These are phyloP conservation scores for Colinus virginianus DNA, from an alignment of 2,113 vertebrate genomes.

Conservation along the genomic window DNA sequence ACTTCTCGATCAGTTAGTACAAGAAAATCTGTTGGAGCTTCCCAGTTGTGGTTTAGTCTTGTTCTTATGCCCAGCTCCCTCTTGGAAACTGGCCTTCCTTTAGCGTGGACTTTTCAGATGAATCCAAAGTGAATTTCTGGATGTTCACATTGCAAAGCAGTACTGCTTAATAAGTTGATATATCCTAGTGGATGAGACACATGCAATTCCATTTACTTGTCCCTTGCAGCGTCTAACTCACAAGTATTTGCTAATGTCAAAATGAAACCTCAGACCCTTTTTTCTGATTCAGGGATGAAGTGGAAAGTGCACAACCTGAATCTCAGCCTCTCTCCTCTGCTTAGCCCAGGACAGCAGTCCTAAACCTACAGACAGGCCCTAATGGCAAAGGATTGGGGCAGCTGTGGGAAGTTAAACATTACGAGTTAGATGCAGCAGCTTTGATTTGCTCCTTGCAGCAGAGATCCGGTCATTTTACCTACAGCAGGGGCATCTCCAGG, in stretches of 20 bases:
- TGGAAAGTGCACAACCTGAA: neutral
- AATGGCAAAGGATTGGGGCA: neutral
- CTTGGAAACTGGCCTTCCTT: neutral
- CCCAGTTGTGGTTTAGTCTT: neutral
- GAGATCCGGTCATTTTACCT: neutral
- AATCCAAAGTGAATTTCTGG: fast-evolving
- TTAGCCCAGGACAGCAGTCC: neutral
- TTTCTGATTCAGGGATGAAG: neutral
- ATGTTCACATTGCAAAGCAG: neutral
- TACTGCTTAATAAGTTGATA: neutral
- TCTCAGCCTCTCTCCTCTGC: neutral
- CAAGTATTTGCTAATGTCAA: neutral
- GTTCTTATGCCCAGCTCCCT: neutral
- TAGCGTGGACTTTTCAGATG: neutral
- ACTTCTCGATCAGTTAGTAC: neutral
- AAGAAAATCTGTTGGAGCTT: neutral
- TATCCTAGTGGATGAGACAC: neutral
- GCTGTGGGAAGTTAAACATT: fast-evolving
- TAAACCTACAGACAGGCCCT: neutral
- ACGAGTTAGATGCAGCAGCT: fast-evolving
- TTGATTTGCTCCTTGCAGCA: neutral
- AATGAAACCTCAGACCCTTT: neutral
- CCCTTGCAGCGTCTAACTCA: neutral
- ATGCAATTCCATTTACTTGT: neutral
- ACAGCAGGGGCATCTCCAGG: neutral